A percentile compares a stretch with the other conserved stretches of the same genome.
Conservation (phyloP, 1,140 invertebrate species). For the Drosophila insularis region DNA sequence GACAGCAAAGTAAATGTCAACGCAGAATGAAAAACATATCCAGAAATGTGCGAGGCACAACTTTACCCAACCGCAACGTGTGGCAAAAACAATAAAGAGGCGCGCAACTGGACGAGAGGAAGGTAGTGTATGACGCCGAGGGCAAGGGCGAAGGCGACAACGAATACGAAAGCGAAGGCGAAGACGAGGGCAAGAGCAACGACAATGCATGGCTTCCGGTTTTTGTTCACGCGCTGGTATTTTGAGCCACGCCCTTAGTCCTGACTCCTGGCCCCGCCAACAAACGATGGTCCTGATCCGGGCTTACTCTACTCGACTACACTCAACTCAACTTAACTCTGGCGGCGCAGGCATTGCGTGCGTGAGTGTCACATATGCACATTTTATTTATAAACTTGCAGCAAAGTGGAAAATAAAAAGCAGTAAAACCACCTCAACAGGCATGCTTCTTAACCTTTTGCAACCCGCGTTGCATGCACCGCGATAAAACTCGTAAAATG, state of each 20-base stretch:
- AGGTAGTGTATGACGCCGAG: background rate
- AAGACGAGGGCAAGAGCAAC: constrained; percentile 6
- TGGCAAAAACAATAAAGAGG: constrained; percentile 73
- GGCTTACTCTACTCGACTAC: constrained; percentile 1
- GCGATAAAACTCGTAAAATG: constrained; percentile 75
- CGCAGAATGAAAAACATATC: constrained; percentile 68
- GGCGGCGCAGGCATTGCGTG: constrained; percentile 54
- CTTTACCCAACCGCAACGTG: constrained; percentile 65
- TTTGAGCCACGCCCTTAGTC: constrained; percentile 36
- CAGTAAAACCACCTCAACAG: constrained; percentile 40
- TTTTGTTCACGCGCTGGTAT: constrained; percentile 78
- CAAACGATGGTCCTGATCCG: background rate
- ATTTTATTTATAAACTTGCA: constrained; percentile 79
- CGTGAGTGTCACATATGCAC: constrained; percentile 76
- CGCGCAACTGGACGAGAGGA: constrained; percentile 2
- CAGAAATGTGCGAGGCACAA: constrained; percentile 52
- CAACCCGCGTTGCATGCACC: constrained; percentile 27
- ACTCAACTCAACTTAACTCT: constrained; percentile 5
- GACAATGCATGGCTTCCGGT: constrained; percentile 72
- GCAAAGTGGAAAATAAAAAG: constrained; percentile 68
- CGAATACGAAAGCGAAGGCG: constrained; percentile 8
- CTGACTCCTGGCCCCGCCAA: background rate
- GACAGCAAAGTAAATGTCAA: constrained; percentile 74
- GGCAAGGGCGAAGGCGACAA: background rate
- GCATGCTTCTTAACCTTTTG: background rate